phyloP scores from a whole-genome alignment of 1,140 invertebrate genomes.

The Dufourea novaeangliae region DNA sequence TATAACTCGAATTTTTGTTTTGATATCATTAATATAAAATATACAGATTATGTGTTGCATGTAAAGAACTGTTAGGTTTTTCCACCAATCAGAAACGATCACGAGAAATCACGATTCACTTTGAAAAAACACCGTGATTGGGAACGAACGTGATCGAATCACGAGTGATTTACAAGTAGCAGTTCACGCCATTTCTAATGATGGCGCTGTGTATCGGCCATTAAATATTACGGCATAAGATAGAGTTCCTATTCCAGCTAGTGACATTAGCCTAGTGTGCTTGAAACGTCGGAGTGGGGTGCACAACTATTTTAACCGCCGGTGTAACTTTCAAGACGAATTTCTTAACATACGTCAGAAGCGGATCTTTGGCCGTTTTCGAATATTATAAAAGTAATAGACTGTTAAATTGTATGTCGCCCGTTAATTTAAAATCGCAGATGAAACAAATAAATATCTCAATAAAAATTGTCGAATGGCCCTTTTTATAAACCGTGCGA shows the following conservation, averaged over 20 bases:
- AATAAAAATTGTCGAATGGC: constrained; percentile 19
- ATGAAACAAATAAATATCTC: constrained; percentile 13
- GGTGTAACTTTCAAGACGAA: constrained; percentile 55
- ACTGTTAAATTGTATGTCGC: not conserved
- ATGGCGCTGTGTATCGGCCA: not conserved
- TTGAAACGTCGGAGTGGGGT: not conserved
- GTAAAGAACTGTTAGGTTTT: too few relatives aligned
- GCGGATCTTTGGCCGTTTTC: constrained; percentile 41
- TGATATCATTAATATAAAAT: too few relatives aligned
- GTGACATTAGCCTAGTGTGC: too few relatives aligned
- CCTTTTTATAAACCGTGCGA: constrained; percentile 51
- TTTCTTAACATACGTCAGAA: constrained; percentile 48
- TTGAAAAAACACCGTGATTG: too few relatives aligned
- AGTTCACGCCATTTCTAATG: too few relatives aligned
- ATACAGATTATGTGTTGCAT: too few relatives aligned
- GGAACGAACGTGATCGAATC: too few relatives aligned
- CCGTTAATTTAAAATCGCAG: constrained; percentile 12
- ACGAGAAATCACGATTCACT: too few relatives aligned
- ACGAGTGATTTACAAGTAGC: too few relatives aligned
- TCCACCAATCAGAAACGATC: too few relatives aligned
- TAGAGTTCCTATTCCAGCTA: not conserved
- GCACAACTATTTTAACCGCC: not conserved
- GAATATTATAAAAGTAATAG: constrained; percentile 25
- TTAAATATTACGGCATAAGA: not conserved
- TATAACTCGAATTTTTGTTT: too few relatives aligned